phyloP scores from a whole-genome alignment of 1,140 invertebrate genomes.

The Polyergus mexicanus region DNA sequence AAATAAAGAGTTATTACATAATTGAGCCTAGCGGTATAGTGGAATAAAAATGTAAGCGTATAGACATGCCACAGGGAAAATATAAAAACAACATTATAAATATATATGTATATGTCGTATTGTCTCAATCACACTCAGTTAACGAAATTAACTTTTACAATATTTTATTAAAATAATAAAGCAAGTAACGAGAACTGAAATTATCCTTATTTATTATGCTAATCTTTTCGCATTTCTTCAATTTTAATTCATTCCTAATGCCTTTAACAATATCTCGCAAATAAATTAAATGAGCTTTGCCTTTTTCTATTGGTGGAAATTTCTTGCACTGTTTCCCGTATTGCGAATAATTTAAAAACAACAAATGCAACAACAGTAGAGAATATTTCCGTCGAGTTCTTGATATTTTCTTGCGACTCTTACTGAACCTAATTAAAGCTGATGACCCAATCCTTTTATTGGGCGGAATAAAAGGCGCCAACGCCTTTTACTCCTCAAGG shows the following conservation, averaged over 20 bases:
- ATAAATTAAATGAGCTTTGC: not conserved
- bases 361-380: slow-evolving; percentile 21
- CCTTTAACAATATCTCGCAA: slow-evolving; percentile 12
- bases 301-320: not conserved
- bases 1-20: not conserved
- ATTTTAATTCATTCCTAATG: slow-evolving; percentile 24
- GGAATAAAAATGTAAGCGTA: no score
- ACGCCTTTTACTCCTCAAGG: no score
- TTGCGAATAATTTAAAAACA: slow-evolving; percentile 34
- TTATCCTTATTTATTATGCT: not conserved
- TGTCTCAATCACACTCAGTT: not conserved
- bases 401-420: slow-evolving; percentile 59
- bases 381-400: slow-evolving; percentile 17
- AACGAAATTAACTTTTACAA: not conserved
- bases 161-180: slow-evolving; percentile 6
- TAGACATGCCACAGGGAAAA: no score
- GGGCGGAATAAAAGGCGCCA: slow-evolving; percentile 57
- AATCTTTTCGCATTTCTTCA: slow-evolving; percentile 17
- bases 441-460: slow-evolving; percentile 66
- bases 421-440: slow-evolving; percentile 65
- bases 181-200: not conserved
- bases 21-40: no score
- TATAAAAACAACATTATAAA: not conserved
- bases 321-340: not conserved
- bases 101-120: no score